Conservation (phyloP, 2,888 invertebrate species). For the Conchocele bisecta region DNA sequence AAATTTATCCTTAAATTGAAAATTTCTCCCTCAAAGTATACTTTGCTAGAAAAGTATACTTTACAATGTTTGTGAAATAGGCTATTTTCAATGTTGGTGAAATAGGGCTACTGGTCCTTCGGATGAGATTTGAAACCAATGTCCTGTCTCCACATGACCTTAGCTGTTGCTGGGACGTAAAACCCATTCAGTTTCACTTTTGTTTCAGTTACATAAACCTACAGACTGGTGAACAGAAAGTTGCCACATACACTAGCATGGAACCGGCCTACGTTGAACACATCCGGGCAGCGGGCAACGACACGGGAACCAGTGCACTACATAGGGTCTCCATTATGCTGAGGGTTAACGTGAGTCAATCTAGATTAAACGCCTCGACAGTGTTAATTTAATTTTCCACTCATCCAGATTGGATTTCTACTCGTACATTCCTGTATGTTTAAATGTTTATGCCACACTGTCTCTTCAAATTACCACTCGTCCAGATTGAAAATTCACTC, state of each 20-base stretch:
- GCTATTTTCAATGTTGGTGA: slow-evolving; percentile 91
- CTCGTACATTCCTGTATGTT: no score
- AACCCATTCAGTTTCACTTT: no score
- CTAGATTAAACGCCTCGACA: no score
- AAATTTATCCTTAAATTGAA: no score
- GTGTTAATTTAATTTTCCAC: no score
- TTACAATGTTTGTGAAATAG: slow-evolving; percentile 91
- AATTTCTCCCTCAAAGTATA: no score
- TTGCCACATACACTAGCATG: slow-evolving; percentile 88
- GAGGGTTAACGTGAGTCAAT: slow-evolving; percentile 89
- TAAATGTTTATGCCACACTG: no score
- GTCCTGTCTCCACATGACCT: no score
- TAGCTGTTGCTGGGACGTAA: no score
- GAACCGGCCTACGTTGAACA: slow-evolving; percentile 92
- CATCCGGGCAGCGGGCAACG: slow-evolving; percentile 89
- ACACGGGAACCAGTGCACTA: slow-evolving; percentile 85
- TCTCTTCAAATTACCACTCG: no score
- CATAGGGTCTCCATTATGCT: slow-evolving; percentile 88
- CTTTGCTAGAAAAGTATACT: slow-evolving; percentile 84
- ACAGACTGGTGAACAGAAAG: slow-evolving; percentile 78
- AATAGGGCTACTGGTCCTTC: slow-evolving; percentile 88
- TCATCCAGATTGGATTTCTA: no score
- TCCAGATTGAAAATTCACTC: no score
- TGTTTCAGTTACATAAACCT: slow-evolving; percentile 76
- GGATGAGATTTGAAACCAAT: slow-evolving; percentile 90